Conservation (phyloP, 2,797 vertebrate species). For the Coreius guichenoti region DNA sequence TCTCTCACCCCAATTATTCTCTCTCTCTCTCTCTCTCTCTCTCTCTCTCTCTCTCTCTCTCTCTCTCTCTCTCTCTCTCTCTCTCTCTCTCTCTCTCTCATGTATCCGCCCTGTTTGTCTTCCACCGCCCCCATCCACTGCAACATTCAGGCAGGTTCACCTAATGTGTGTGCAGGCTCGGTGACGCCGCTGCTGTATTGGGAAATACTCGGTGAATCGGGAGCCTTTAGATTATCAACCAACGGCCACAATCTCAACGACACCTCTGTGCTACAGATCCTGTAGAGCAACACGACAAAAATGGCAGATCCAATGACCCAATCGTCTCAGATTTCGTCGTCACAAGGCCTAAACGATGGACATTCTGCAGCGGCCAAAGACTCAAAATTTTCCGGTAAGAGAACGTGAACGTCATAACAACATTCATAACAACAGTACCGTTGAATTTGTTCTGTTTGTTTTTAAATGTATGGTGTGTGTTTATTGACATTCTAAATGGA, state of each 20-base stretch:
- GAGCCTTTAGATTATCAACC: constrained; percentile 27
- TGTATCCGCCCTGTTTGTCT: constrained; percentile 51
- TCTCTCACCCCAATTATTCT: constrained; percentile 58
- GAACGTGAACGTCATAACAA: neutral
- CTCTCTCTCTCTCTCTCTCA: neutral
- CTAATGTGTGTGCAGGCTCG: constrained; percentile 49
- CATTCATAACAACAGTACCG: neutral
- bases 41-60: constrained; percentile 57
- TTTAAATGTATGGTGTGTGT: neutral
- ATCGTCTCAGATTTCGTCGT: constrained; percentile 83
- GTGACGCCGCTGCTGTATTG: constrained; percentile 57
- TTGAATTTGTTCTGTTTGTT: neutral
- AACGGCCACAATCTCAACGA: constrained; percentile 1
- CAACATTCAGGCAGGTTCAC: constrained; percentile 53
- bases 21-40: constrained; percentile 38
- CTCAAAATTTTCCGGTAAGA: constrained; percentile 81
- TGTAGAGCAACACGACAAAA: constrained; percentile 58
- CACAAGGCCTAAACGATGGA: constrained; percentile 79
- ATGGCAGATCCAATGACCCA: constrained; percentile 83
- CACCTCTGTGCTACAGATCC: neutral
- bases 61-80: constrained; percentile 49
- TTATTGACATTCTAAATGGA: neutral
- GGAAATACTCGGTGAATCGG: constrained; percentile 64
- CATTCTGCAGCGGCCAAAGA: constrained; percentile 78
- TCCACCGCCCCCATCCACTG: constrained; percentile 45